Percentiles rank a stretch among this genome's conserved stretches.
phyloP scores from a whole-genome alignment of 1,140 invertebrate species.

The Penaeus vannamei region DNA sequence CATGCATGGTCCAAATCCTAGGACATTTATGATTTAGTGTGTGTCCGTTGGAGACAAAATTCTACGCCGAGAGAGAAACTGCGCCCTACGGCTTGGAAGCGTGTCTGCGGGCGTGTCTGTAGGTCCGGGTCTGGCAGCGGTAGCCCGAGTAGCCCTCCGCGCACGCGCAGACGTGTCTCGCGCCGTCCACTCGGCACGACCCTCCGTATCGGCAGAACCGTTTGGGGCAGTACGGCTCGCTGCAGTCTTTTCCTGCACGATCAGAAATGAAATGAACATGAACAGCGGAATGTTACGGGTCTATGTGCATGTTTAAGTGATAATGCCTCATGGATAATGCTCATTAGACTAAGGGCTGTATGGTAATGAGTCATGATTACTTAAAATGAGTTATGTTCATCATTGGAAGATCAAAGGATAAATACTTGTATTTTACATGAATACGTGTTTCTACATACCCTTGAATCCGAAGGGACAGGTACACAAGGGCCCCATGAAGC shows the following conservation, averaged over 20 bases:
- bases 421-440: too few species aligned
- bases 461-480: slow-evolving; percentile 49
- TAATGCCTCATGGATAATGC: background rate
- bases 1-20: too few species aligned
- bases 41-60: too few species aligned
- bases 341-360: background rate
- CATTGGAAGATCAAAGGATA: too few species aligned
- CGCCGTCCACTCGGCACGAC: slow-evolving; percentile 9
- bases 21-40: too few species aligned
- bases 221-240: slow-evolving; percentile 5
- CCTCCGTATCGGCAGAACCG: slow-evolving; percentile 43
- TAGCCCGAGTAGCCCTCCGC: slow-evolving; percentile 19
- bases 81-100: background rate
- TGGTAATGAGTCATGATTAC: background rate
- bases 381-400: too few species aligned
- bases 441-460: background rate
- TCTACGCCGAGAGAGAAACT: too few species aligned
- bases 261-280: background rate
- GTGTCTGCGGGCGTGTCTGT: background rate
- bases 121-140: background rate
- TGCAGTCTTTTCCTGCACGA: background rate
- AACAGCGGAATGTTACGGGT: background rate
- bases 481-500: slow-evolving; percentile 44
- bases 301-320: background rate
- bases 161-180: slow-evolving; percentile 23